Evolutionary conservation across 2,113 vertebrate species (phyloP).

Genomic region (Alexandromys fortis): DNA sequence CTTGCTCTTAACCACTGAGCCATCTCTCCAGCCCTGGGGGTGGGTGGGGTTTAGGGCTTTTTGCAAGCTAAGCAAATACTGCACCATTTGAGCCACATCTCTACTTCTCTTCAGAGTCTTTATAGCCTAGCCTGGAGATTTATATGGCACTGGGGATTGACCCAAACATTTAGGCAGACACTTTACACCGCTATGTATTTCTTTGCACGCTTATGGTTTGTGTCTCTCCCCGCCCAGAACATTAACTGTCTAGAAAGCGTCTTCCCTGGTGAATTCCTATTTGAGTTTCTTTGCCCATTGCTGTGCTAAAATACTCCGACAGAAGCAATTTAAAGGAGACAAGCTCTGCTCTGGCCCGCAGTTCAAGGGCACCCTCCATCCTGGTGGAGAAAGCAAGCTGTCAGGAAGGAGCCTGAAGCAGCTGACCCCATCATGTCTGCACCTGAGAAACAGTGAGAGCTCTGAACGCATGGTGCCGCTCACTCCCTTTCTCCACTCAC

Average conservation of each 20-base stretch:
- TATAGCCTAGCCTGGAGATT: not conserved
- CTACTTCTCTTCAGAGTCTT: not conserved
- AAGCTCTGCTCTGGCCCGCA: not conserved
- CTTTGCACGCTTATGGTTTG: not conserved
- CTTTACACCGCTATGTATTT: not conserved
- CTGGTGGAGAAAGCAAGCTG: not conserved
- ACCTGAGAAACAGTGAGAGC: not conserved
- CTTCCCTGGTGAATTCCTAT: not conserved
- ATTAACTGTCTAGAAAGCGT: not conserved
- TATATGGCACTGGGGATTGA: not conserved
- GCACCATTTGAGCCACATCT: not conserved
- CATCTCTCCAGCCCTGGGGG: not conserved
- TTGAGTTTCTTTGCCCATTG: not conserved
- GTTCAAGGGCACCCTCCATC: not conserved
- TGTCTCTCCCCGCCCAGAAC: not conserved
- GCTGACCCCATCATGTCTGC: not conserved
- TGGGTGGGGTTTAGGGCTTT: too few species aligned
- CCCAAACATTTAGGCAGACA: not conserved
- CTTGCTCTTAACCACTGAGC: not conserved
- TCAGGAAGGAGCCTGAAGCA: not conserved
- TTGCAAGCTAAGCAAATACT: too few species aligned
- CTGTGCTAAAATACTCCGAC: not conserved
- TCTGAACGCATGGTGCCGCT: accelerated
- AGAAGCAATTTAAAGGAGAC: not conserved
- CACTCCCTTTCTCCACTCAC: not conserved